A percentile compares a stretch with the other conserved stretches of the same genome.
phyloP scores from a whole-genome alignment of 2,888 invertebrate genomes.

The Mesodorylaimus sp. region DNA sequence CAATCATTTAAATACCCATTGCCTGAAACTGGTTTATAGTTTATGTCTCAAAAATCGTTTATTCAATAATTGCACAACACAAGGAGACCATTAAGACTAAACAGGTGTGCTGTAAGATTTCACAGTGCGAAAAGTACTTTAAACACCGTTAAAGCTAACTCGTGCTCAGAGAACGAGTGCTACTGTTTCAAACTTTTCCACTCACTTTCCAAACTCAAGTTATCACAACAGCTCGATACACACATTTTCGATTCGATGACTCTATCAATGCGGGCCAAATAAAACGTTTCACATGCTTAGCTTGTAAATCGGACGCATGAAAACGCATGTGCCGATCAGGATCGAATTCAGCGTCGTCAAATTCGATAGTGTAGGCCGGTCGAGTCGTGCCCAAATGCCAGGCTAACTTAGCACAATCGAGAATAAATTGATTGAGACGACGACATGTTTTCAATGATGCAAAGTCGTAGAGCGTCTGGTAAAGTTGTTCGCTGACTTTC shows the following conservation, averaged over 20 bases:
- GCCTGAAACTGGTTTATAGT: too few species aligned
- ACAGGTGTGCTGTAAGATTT: too few species aligned
- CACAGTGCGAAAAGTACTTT: too few species aligned
- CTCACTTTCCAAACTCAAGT: too few species aligned
- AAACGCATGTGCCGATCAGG: constrained; percentile 59
- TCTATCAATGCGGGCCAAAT: constrained; percentile 70
- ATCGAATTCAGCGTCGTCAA: constrained; percentile 44
- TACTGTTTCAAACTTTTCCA: too few species aligned
- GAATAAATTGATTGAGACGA: constrained; percentile 57
- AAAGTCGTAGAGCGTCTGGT: constrained; percentile 77
- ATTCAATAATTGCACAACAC: too few species aligned
- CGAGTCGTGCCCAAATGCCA: constrained; percentile 64
- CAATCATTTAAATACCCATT: too few species aligned
- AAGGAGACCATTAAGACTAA: too few species aligned
- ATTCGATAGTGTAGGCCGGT: constrained; percentile 32
- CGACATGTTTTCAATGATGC: constrained; percentile 61
- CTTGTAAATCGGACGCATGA: constrained; percentile 53
- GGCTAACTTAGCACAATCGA: constrained; percentile 61
- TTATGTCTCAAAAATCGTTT: too few species aligned
- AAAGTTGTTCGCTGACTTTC: constrained; percentile 50
- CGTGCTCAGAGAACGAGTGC: too few species aligned
- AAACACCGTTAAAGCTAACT: too few species aligned
- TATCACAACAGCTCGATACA: constrained; percentile 1
- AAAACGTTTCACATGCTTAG: constrained; percentile 56
- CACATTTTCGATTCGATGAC: background rate